A percentile compares a stretch with the other conserved stretches of the same genome.
Conservation (phyloP, 2,797 vertebrate genomes). For the Galago senegalensis region DNA sequence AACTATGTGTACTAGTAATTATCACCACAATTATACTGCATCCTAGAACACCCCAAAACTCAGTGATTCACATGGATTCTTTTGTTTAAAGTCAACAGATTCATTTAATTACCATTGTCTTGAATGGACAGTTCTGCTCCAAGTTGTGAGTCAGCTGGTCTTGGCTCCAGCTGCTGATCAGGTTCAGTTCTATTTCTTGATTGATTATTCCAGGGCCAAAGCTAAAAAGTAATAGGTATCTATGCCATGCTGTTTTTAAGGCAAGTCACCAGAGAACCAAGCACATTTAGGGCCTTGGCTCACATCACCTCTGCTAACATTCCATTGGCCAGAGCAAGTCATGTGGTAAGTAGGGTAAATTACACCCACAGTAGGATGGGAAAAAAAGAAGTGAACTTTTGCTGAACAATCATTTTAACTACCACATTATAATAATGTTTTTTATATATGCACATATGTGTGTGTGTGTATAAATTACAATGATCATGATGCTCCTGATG, state of each 20-base stretch:
- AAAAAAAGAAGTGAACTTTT: slow-evolving; percentile 1
- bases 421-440: neutral
- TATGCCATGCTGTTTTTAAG: neutral
- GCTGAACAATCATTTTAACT: neutral
- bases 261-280: neutral
- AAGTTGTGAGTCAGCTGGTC: neutral
- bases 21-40: neutral
- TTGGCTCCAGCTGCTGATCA: neutral
- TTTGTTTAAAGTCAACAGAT: neutral
- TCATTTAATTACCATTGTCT: neutral
- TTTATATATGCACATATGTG: neutral
- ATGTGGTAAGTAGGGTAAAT: neutral
- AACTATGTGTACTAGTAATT: neutral
- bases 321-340: neutral
- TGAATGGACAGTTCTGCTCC: neutral
- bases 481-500: neutral
- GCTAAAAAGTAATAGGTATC: neutral
- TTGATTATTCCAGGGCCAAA: neutral
- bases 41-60: neutral
- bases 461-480: neutral
- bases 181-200: neutral
- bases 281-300: neutral
- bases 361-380: neutral
- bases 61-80: neutral
- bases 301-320: neutral